A percentile compares a stretch with the other conserved stretches of the same genome.
These are phyloP conservation scores for Pelosia muscerda DNA, from an alignment of 2,888 invertebrate genomes.

Conservation along the genomic window DNA sequence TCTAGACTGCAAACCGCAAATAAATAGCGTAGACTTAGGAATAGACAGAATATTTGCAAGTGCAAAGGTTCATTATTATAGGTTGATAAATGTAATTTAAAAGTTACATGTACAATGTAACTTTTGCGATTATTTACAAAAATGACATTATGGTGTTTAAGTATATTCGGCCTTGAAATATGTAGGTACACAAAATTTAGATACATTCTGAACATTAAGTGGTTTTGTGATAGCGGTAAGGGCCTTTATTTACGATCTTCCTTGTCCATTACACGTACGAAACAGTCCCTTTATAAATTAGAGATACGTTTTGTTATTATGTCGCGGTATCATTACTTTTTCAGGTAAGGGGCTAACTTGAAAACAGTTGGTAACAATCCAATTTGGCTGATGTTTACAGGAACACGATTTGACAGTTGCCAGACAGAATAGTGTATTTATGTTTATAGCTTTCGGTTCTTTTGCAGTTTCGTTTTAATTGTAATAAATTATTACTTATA, in stretches of 20 bases:
- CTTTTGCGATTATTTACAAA: too few species aligned
- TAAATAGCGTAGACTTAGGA: too few species aligned
- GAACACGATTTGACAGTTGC: slow-evolving; percentile 43
- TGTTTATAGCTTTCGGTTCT: too few species aligned
- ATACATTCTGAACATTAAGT: slow-evolving; percentile 11
- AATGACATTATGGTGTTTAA: background rate
- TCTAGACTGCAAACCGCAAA: too few species aligned
- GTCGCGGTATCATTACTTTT: slow-evolving; percentile 19
- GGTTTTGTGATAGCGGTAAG: slow-evolving; percentile 10
- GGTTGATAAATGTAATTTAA: too few species aligned
- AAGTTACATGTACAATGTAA: too few species aligned
- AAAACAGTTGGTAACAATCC: slow-evolving; percentile 33
- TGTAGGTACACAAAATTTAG: background rate
- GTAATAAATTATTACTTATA: too few species aligned
- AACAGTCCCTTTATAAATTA: slow-evolving; percentile 12
- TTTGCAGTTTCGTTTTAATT: too few species aligned
- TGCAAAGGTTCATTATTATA: too few species aligned
- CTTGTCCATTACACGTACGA: slow-evolving; percentile 16
- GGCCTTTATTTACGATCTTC: slow-evolving; percentile 12
- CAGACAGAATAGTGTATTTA: background rate
- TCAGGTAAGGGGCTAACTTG: slow-evolving; percentile 25
- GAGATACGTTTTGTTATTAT: slow-evolving; percentile 20
- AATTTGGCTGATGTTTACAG: slow-evolving; percentile 45
- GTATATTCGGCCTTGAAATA: background rate
- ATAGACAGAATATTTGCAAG: too few species aligned